A percentile compares a stretch with the other conserved stretches of the same genome.
Evolutionary conservation across 2,797 vertebrate genomes (phyloP).

Genomic region (Neopelma chrysocephalum): DNA sequence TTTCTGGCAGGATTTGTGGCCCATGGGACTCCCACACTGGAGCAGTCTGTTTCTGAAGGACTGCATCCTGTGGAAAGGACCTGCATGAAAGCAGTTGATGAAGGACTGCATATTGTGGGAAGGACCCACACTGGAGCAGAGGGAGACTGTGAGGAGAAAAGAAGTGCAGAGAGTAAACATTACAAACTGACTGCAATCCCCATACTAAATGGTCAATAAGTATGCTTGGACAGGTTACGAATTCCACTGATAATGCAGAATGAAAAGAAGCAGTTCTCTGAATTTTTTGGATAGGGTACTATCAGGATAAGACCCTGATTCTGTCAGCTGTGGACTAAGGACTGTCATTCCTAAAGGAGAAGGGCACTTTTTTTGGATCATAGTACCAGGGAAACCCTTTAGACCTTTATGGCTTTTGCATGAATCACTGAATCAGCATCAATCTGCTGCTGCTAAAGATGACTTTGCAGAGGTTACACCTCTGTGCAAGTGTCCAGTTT

Average conservation of each 20-base stretch:
- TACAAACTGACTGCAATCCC: not conserved
- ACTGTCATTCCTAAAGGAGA: not conserved
- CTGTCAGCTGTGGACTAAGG: not conserved
- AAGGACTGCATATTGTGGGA: not conserved
- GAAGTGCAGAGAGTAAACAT: not conserved
- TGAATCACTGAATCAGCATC: not conserved
- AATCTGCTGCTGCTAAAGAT: not conserved
- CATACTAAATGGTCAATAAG: not conserved
- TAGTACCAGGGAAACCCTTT: not conserved
- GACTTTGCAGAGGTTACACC: not conserved
- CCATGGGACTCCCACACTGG: rapidly evolving
- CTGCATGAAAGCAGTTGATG: not conserved
- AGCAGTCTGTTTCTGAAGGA: not conserved
- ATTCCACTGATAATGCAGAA: not conserved
- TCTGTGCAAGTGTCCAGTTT: not conserved
- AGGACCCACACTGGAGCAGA: not conserved
- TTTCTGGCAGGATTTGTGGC: not conserved
- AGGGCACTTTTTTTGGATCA: not conserved
- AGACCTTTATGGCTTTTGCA: not conserved
- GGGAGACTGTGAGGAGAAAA: not conserved
- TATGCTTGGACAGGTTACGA: not conserved
- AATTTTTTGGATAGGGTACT: not conserved
- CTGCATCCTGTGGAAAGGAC: not conserved
- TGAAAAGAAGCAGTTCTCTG: not conserved
- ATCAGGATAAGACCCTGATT: not conserved